Conservation (phyloP, 2,797 vertebrate species). For the Rousettus madagascariensis region DNA sequence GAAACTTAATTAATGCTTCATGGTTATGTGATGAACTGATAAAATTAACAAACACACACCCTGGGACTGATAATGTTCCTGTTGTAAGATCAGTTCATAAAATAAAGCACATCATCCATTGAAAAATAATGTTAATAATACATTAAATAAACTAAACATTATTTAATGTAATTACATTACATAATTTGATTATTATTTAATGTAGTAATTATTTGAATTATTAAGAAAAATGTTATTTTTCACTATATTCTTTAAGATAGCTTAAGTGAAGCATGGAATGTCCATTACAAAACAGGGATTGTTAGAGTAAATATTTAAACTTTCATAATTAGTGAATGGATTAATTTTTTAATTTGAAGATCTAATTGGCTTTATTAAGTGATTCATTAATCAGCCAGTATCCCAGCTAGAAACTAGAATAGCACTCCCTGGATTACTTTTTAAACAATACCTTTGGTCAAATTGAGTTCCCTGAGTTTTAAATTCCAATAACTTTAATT, state of each 20-base stretch:
- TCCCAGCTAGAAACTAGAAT: neutral
- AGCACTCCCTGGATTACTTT: neutral
- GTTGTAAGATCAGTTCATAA: slow-evolving; percentile 39
- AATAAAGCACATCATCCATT: neutral
- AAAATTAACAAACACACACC: slow-evolving; percentile 27
- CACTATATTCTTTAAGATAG: slow-evolving; percentile 15
- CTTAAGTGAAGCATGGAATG: neutral
- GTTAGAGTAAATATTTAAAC: neutral
- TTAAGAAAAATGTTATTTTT: slow-evolving; percentile 50
- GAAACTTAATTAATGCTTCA: neutral
- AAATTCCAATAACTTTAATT: neutral
- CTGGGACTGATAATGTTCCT: neutral
- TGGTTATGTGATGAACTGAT: neutral
- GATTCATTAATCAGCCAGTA: neutral
- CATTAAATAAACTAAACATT: neutral
- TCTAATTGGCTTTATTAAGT: neutral
- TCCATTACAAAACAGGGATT: neutral
- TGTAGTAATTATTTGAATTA: neutral
- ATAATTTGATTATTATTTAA: no score
- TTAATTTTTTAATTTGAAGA: neutral
- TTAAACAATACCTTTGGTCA: neutral
- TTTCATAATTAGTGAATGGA: neutral
- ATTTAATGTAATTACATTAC: neutral
- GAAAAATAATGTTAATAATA: slow-evolving; percentile 39
- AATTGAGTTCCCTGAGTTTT: neutral